Evolutionary conservation across 1,140 invertebrate species (phyloP), one percentile per base, ranked within the genome.

Genomic region (Acromyrmex heyeri): DNA sequence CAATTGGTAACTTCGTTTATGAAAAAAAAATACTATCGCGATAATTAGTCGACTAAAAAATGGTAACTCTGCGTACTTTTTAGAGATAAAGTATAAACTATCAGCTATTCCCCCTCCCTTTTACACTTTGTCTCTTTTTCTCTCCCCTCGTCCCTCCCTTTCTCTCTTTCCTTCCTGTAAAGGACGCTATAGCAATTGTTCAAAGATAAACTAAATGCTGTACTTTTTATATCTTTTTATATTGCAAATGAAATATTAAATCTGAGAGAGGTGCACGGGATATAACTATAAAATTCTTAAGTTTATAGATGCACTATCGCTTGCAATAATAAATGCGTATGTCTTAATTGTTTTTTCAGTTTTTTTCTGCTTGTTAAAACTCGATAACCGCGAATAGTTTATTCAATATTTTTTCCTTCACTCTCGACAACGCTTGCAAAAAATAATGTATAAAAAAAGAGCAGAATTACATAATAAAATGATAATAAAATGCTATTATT

Each of bases 31-130:
- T 70, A 21, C 30, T 64, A 70, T 73, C 59, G 16, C 48, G 67
- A 70, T 57, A 85, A 88, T 78, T 53, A 61, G 24, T 72, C 21
- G 77, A 82, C 50, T 86, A 53, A 86, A 12, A 86, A 77, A 72
- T 65, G 77, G 76, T 89, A 86, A 90, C 85, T 79, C 12, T 67
- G 44, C 59, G 53, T 77, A 48, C 10, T 48, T 61, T 55, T 75
- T 55, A 7, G 5, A 24, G 5, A 48, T 69, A 69, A 69, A 48
- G 3, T 48, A 24, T 69, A 21, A 67, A 67, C 30, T n/a, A 27
- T 86, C 53, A 24, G 27, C 21, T 70, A 34, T 0, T 18, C 48
- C 50, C 10, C 10, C 27, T 70, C 27, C 18, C 12, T 64, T 44
- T 44, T 10, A 44, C 8, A 10, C 38, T 44, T 2, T 44, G 30